phyloP scores from a whole-genome alignment of 2,113 vertebrate genomes.

The Grammomys dolichurus region DNA sequence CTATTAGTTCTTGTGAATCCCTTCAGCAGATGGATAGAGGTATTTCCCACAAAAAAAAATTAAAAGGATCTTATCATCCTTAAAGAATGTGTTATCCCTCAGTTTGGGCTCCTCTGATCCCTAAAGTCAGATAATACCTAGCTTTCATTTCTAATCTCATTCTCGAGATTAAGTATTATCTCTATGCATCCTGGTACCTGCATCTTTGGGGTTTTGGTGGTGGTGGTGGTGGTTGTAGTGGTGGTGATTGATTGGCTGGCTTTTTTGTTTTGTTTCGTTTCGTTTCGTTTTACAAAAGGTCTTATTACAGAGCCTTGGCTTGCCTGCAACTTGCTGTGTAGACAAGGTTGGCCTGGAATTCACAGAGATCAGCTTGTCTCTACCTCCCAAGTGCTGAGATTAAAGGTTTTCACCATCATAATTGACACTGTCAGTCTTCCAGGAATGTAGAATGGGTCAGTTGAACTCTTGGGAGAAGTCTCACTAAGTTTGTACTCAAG shows the following conservation, averaged over 20 bases:
- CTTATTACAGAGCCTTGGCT: not conserved
- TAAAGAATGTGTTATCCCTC: not conserved
- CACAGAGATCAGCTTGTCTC: not conserved
- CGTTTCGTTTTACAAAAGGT: not conserved
- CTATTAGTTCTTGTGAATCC: not conserved
- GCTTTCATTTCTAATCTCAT: not conserved
- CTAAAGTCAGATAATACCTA: not conserved
- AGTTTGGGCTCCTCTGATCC: not conserved
- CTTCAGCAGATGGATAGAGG: not conserved
- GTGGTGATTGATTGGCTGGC: not conserved
- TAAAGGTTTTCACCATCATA: not conserved
- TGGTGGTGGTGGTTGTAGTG: not conserved
- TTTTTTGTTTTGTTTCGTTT: not conserved
- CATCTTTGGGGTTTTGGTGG: not conserved
- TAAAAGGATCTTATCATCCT: not conserved
- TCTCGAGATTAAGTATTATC: not conserved
- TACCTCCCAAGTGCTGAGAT: not conserved
- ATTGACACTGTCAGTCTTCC: not conserved
- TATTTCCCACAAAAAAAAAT: not conserved
- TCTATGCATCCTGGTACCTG: not conserved
- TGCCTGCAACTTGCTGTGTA: not conserved
- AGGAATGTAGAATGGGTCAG: not conserved
- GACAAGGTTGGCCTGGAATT: not conserved
- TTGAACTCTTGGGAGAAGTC: not conserved
- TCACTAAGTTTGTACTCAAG: not conserved